Evolutionary conservation across 1,140 invertebrate species (phyloP).

Genomic region (Globodera ellingtonae): DNA sequence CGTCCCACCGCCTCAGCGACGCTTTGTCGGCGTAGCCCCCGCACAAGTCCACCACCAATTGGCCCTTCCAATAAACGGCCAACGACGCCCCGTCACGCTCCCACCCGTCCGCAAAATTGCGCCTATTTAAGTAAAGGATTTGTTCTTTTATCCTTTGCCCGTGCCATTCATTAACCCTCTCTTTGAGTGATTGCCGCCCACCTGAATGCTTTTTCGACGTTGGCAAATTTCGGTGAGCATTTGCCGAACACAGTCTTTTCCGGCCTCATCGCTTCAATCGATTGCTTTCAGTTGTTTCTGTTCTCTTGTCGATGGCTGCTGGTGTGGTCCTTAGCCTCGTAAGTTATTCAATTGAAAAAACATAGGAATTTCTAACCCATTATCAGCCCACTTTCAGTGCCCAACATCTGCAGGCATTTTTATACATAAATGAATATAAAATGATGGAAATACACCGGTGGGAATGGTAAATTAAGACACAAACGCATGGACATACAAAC

Average conservation of each 20-base stretch:
- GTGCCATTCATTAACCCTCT: not conserved
- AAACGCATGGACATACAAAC: too few relatives aligned
- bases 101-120: conserved; percentile 61
- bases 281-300: too few relatives aligned
- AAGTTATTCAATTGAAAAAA: too few relatives aligned
- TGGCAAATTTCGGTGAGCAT: conserved; percentile 45
- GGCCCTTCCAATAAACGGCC: conserved; percentile 56
- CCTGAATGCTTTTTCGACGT: conserved; percentile 59
- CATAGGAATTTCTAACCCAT: too few relatives aligned
- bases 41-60: conserved; percentile 59
- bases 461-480: too few relatives aligned
- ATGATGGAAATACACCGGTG: too few relatives aligned
- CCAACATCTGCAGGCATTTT: too few relatives aligned
- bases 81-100: conserved; percentile 60
- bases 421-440: too few relatives aligned
- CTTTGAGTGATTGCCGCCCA: conserved; percentile 16
- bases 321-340: too few relatives aligned
- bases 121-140: conserved; percentile 17
- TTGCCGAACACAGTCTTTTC: conserved; percentile 17
- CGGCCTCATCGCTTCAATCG: not conserved
- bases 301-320: too few relatives aligned
- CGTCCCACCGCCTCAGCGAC: conserved; percentile 47
- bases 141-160: not conserved
- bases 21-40: conserved; percentile 58
- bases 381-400: too few relatives aligned